Conservation (phyloP, 2,888 invertebrate genomes). For the Diaperis boleti region DNA sequence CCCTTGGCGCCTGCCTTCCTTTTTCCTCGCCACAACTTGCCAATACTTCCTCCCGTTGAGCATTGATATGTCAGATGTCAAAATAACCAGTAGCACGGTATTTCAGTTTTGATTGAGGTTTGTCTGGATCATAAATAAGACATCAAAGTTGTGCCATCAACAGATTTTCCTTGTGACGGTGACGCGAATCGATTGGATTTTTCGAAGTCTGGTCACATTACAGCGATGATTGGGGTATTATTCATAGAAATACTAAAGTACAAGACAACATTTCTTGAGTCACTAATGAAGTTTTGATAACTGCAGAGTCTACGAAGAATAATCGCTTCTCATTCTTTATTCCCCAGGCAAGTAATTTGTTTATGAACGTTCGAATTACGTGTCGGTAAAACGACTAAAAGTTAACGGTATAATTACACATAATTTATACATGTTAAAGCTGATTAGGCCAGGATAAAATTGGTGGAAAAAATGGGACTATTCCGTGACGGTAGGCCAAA, state of each 20-base stretch:
- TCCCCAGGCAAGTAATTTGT: constrained; percentile 29
- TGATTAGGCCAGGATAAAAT: not conserved
- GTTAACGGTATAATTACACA: constrained; percentile 10
- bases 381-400: constrained; percentile 10
- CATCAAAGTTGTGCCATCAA: constrained; percentile 27
- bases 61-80: constrained; percentile 3
- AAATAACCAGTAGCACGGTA: not conserved
- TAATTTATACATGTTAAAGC: constrained; percentile 15
- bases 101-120: not conserved
- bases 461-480: constrained; percentile 4
- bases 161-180: constrained; percentile 36
- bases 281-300: constrained; percentile 55
- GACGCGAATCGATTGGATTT: constrained; percentile 41
- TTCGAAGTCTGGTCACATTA: constrained; percentile 60
- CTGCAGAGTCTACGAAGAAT: constrained; percentile 22
- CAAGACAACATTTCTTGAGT: constrained; percentile 51
- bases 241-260: constrained; percentile 59
- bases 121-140: constrained; percentile 7
- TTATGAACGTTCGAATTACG: constrained; percentile 32
- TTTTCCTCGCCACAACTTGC: not conserved
- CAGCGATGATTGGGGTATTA: constrained; percentile 61
- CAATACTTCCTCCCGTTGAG: not conserved
- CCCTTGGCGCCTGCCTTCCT: not conserved
- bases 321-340: constrained; percentile 30
- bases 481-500: constrained; percentile 3